Evolutionary conservation across 2,888 invertebrate genomes (phyloP).

Genomic region (Caenorhabditis drosophilae): DNA sequence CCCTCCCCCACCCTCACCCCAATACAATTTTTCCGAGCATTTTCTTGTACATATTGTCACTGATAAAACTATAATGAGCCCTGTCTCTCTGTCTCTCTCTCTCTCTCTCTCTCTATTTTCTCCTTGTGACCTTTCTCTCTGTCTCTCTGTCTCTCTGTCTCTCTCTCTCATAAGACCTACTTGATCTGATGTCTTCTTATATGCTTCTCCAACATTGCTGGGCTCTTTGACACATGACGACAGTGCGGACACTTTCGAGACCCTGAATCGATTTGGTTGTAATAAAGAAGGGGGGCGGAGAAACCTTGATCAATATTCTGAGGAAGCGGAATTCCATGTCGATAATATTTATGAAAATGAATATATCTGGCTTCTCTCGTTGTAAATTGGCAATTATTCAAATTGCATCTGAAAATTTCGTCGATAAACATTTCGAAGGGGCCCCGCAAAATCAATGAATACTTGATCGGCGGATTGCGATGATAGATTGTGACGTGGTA

Average conservation of each 20-base stretch:
- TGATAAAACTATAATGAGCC: too few species aligned
- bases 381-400: conserved; percentile 67
- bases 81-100: too few species aligned
- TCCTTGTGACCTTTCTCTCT: neutral
- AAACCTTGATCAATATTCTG: conserved; percentile 67
- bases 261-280: conserved; percentile 43
- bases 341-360: conserved; percentile 69
- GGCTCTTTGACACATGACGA: conserved; percentile 66
- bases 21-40: too few species aligned
- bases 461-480: conserved; percentile 68
- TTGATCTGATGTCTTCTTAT: conserved; percentile 55
- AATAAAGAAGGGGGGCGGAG: too few species aligned
- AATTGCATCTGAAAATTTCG: conserved; percentile 60
- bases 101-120: too few species aligned
- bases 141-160: too few species aligned
- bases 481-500: conserved; percentile 70
- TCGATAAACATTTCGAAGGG: too few species aligned
- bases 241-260: conserved; percentile 67
- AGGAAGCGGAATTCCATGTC: conserved; percentile 66
- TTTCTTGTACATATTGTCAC: too few species aligned
- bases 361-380: conserved; percentile 67
- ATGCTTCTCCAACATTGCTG: conserved; percentile 69
- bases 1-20: too few species aligned
- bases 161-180: conserved; percentile 12
- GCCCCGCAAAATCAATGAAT: too few species aligned